These are phyloP conservation scores for Scomberomorus guttatus DNA, from an alignment of 2,797 vertebrate species.

Conservation along the genomic window DNA sequence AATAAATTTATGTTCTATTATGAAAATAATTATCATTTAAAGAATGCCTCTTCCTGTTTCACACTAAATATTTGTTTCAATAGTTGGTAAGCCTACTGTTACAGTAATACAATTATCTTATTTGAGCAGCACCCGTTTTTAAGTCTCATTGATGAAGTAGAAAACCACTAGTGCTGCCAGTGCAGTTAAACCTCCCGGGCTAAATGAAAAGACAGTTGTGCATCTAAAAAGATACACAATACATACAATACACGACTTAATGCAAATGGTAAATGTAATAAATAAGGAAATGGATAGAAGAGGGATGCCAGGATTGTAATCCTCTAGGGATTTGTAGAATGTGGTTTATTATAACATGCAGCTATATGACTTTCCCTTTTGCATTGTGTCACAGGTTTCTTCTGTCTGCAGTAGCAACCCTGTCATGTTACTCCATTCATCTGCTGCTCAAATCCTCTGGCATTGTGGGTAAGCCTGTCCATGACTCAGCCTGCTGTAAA, in stretches of 20 bases:
- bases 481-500: constrained; percentile 1
- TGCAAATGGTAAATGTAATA: background rate
- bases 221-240: background rate
- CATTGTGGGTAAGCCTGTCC: constrained; percentile 90
- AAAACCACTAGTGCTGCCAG: background rate
- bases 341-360: background rate
- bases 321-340: background rate
- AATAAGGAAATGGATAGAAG: background rate
- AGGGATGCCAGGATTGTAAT: background rate
- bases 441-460: constrained; percentile 96
- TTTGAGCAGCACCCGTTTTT: constrained; percentile 1
- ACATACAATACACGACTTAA: background rate
- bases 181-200: constrained; percentile 1
- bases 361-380: background rate
- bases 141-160: background rate
- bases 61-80: background rate
- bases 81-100: background rate
- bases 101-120: background rate
- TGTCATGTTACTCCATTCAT: constrained; percentile 97
- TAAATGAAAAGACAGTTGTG: too few relatives aligned
- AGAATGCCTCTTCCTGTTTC: background rate
- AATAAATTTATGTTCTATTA: constrained; percentile 22
- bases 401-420: constrained; percentile 90
- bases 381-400: constrained; percentile 88
- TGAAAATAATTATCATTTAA: background rate